Base-by-base conservation (phyloP, 1,140 invertebrate species). In the Calliphora vicina region DNA sequence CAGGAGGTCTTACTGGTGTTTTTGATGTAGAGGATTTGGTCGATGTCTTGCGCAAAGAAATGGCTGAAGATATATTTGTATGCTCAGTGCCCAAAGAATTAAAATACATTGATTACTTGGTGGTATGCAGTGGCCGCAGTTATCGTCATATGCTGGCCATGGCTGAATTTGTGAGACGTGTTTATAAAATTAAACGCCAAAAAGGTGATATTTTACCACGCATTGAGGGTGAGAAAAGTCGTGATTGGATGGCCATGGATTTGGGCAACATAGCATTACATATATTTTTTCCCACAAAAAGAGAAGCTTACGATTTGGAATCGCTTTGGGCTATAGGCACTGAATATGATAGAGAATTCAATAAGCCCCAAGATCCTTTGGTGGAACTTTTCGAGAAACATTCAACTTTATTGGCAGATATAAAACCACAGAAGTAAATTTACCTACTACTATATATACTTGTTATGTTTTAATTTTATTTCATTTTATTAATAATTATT, bases 201-300 rank as follows among this genome's bases (percentile, higher is more conserved):
- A 87, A 91, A 81, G 91, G 86, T 61, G 97, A 98, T 90, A 84
- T 89, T 26, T 91, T 96, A 85, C 94, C 97, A 2, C 93, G 92
- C 85, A 92, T 97, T 84, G 96, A 97, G 92, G 97, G 97, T 26
- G 92, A 94, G 88, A 91, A 93, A 81, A 94, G 93, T 72, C 91
- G 92, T 57, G 94, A 97, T 85, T 99, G 97, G 97, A 93, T 97
- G 86, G 97, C 97, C 45, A 87, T 99, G 87, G 97, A 99, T 93
- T 92, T 99, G 92, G 96, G 96, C 97, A 98, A 98, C 88, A 98
- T 99, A 85, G 95, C 95, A 2, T 87, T 99, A n/a, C 97, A 99
- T 87, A 93, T 99, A 84, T 97, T 98, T 91, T 94, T 94, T 29
- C 89, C 92, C 6, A 91, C 94, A 86, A 92, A 93, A 9, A 92